Base-by-base conservation (phyloP, 2,113 vertebrate genomes). In the human region DNA sequence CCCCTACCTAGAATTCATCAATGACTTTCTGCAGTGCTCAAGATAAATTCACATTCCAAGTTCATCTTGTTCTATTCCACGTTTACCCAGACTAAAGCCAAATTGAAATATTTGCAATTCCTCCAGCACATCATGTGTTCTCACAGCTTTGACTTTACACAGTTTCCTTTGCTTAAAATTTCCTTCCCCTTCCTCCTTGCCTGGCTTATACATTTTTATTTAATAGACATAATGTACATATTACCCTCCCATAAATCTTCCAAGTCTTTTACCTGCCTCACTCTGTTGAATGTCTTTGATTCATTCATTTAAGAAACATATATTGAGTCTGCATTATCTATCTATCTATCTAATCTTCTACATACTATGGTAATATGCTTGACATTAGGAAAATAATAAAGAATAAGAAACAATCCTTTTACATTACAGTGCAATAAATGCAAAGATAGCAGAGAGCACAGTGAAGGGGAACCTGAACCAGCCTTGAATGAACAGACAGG, bases 11-110 rank as follows among this genome's bases (percentile, higher is more conserved):
- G 50, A 89, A 86, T 96, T 64, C 82, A 92, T 83, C 94, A 91
- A 25, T n/a, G 72, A 38, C 85, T 94, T 66, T 87, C 66, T 70
- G 1, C 66, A 70, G 45, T 50, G 8, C 35, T 59, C 9, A 76
- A 93, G 95, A 97, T 97, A 94, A 96, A 81, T n/a, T 79, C 79
- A 45, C 96, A 89, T 95, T 96, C 86, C 86, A 92, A 80, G 45
- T 57, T 85, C 96, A 43, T 93, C 76, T 76, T 45, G 6, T 79
- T 91, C 72, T 48, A 23, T n/a, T 84, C 93, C 40, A 4, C 40
- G 16, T 75, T 61, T 70, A 61, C 43, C 43, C 76, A 32, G n/a
- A 27, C 32, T 72, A 43, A 50, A 89, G 85, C 30, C 75, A 75
- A 75, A 61, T 6, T n/a, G 90, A 94, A 92, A 35, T 48, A 66